A percentile compares a stretch with the other conserved stretches of the same genome.
These are phyloP conservation scores for Holacanthella duospinosa DNA, from an alignment of 2,888 invertebrate species.

Conservation along the genomic window DNA sequence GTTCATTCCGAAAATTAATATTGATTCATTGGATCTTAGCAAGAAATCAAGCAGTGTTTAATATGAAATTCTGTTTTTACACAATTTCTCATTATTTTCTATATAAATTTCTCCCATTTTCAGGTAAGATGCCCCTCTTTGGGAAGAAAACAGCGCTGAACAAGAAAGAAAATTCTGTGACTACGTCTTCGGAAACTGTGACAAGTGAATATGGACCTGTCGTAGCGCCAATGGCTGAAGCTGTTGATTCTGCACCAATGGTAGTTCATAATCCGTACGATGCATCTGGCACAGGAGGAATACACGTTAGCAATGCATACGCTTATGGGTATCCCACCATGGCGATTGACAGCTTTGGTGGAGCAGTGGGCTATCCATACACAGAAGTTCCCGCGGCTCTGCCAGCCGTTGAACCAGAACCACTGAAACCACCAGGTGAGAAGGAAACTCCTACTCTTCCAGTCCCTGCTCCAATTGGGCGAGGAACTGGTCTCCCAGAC, in stretches of 20 bases:
- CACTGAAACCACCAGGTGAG: conserved; percentile 1
- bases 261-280: not conserved
- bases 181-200: not conserved
- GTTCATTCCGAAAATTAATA: too few species aligned
- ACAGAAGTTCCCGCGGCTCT: conserved; percentile 9
- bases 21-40: not conserved
- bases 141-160: not conserved
- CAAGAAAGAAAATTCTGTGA: not conserved
- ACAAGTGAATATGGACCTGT: not conserved
- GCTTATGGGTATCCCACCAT: not conserved
- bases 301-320: not conserved
- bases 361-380: not conserved
- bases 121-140: conserved; percentile 24
- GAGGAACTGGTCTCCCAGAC: conserved; percentile 21
- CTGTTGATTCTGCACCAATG: not conserved
- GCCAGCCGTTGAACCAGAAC: conserved; percentile 10
- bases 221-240: not conserved
- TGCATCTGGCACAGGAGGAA: not conserved
- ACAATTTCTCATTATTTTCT: not conserved
- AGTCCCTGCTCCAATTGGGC: conserved; percentile 5
- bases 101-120: conserved; percentile 17
- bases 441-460: not conserved
- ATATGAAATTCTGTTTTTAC: too few species aligned
- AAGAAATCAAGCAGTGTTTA: too few species aligned
- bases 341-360: not conserved